Evolutionary conservation across 37 sponge, comb jelly and placozoan species (phyloP).

Genomic region (Halichondria panicea): DNA sequence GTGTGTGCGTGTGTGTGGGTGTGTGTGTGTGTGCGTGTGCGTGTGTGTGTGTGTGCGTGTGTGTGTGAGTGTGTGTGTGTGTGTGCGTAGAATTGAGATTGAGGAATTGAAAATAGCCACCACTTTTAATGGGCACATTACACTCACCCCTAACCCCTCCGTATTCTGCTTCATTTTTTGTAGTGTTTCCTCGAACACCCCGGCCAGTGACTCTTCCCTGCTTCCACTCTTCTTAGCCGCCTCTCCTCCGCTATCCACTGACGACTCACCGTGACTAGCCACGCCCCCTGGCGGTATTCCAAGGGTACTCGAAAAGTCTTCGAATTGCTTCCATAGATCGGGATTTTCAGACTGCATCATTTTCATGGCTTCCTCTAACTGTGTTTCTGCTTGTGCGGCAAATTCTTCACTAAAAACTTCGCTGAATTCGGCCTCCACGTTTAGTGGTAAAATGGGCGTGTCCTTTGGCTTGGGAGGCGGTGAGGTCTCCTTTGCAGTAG

Average conservation of each 20-base stretch:
- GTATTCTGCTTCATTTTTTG: conserved; percentile 26
- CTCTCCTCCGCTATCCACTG: not conserved
- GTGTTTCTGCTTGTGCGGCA: conserved; percentile 43
- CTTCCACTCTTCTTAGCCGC: not conserved
- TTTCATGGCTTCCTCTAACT: conserved; percentile 58
- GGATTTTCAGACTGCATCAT: conserved; percentile 54
- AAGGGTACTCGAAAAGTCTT: conserved; percentile 34
- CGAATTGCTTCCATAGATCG: conserved; percentile 71
- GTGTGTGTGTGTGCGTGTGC: too few species aligned
- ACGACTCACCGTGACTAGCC: conserved; percentile 13
- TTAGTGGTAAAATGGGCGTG: not conserved
- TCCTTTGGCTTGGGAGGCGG: not conserved
- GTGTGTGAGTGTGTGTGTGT: conserved; percentile 5
- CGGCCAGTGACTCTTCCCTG: conserved; percentile 16
- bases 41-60: not conserved
- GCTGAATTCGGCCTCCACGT: conserved; percentile 13
- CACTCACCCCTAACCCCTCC: conserved; percentile 8
- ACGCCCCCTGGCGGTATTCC: conserved; percentile 2
- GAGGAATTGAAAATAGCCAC: too few species aligned
- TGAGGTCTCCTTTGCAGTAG: not conserved
- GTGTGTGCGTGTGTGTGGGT: too few species aligned
- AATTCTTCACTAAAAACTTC: conserved; percentile 50
- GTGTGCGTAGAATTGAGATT: not conserved
- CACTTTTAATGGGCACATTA: not conserved
- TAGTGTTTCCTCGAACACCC: conserved; percentile 57